These are phyloP conservation scores for Diaprepes abbreviatus DNA, from an alignment of 2,888 invertebrate genomes.

Conservation along the genomic window DNA sequence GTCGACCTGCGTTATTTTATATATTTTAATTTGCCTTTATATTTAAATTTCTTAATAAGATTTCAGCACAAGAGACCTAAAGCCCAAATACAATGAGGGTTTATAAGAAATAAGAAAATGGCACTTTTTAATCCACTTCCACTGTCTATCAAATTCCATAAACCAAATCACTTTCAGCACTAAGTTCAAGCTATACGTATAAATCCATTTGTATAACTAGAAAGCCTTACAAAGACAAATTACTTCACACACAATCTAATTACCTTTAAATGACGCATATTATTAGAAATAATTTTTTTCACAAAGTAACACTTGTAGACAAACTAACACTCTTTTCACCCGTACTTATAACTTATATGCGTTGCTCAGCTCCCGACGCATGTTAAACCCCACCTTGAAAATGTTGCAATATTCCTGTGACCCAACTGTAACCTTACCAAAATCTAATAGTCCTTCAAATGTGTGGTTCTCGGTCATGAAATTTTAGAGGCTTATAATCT, in stretches of 20 bases:
- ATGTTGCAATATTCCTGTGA: conserved; percentile 26
- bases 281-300: conserved; percentile 40
- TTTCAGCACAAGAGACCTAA: too few species aligned
- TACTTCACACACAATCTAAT: conserved; percentile 31
- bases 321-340: conserved; percentile 55
- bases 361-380: conserved; percentile 58
- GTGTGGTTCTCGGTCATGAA: conserved; percentile 2
- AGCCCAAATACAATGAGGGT: too few species aligned
- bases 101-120: too few species aligned
- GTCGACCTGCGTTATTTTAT: too few species aligned
- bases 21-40: too few species aligned
- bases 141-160: too few species aligned
- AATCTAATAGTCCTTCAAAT: conserved; percentile 22
- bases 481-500: neutral
- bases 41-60: too few species aligned
- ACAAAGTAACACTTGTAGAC: conserved; percentile 50
- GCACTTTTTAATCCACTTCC: too few species aligned
- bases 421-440: conserved; percentile 28
- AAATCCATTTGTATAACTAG: neutral
- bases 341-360: conserved; percentile 61
- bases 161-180: neutral
- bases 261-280: conserved; percentile 54
- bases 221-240: conserved; percentile 19
- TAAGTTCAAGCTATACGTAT: neutral
- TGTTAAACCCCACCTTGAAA: conserved; percentile 54